Percentiles rank a stretch among this genome's conserved stretches.
These are phyloP conservation scores for Microtus pennsylvanicus DNA, from an alignment of 2,113 vertebrate species.

Conservation along the genomic window DNA sequence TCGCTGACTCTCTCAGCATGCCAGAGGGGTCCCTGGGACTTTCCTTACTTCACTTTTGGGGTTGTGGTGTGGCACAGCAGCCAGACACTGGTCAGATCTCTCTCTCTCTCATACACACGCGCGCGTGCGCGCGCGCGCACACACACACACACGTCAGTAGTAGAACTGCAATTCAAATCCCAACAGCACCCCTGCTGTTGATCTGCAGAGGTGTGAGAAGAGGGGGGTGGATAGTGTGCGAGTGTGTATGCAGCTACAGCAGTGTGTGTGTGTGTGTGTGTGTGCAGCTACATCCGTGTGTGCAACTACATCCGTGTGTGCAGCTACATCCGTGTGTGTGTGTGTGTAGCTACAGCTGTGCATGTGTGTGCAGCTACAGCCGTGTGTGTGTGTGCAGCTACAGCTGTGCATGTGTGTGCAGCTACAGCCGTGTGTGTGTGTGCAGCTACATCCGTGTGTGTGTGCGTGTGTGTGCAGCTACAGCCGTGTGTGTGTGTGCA, in stretches of 20 bases:
- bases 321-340: too few species aligned
- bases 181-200: neutral
- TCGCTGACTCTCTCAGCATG: fast-evolving
- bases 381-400: neutral
- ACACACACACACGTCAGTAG: neutral
- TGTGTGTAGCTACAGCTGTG: too few species aligned
- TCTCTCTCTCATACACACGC: too few species aligned
- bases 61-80: neutral
- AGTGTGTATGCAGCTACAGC: neutral
- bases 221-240: neutral
- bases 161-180: neutral
- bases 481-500: too few species aligned
- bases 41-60: neutral
- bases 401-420: neutral
- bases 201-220: neutral
- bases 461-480: neutral
- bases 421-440: too few species aligned
- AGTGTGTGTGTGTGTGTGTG: neutral
- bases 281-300: too few species aligned
- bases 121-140: too few species aligned
- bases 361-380: too few species aligned
- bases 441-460: too few species aligned
- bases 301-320: neutral
- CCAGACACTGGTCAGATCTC: too few species aligned
- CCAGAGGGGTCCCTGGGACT: neutral